A percentile compares a stretch with the other conserved stretches of the same genome.
phyloP scores from a whole-genome alignment of 2,888 invertebrate genomes.

The Bimastos eiseni region DNA sequence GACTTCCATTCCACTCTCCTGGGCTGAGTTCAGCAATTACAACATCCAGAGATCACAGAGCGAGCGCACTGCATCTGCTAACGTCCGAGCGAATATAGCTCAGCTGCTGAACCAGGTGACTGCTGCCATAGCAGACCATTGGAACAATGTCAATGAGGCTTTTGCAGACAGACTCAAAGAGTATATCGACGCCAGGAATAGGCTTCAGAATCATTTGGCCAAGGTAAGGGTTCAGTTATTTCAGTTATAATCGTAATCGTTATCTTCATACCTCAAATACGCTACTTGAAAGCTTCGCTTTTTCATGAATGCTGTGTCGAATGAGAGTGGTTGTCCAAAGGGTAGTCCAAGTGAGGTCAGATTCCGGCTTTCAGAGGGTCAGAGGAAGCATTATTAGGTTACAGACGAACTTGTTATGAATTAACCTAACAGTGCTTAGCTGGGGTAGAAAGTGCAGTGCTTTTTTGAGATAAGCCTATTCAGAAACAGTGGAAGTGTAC shows the following conservation, averaged over 20 bases:
- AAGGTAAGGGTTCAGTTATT: constrained; percentile 52
- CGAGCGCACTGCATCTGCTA: constrained; percentile 60
- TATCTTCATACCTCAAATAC: too few relatives aligned
- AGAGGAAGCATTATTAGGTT: too few relatives aligned
- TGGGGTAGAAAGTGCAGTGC: too few relatives aligned
- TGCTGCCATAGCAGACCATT: constrained; percentile 62
- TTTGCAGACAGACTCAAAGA: constrained; percentile 61
- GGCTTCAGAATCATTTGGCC: constrained; percentile 61
- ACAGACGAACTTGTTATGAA: too few relatives aligned
- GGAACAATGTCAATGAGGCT: constrained; percentile 61
- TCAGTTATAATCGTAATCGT: not conserved
- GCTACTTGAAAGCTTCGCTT: too few relatives aligned
- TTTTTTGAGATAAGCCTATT: too few relatives aligned
- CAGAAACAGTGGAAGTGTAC: too few relatives aligned
- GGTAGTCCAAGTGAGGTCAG: too few relatives aligned
- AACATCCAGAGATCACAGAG: constrained; percentile 62
- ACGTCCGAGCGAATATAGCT: constrained; percentile 53
- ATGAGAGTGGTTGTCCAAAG: too few relatives aligned
- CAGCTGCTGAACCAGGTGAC: constrained; percentile 58
- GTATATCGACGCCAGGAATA: constrained; percentile 60
- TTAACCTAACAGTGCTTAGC: too few relatives aligned
- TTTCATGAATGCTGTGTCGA: too few relatives aligned
- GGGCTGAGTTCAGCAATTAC: constrained; percentile 62
- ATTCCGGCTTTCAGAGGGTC: too few relatives aligned
- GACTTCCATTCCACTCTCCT: constrained; percentile 57